These are phyloP conservation scores for Semnornis frantzii DNA, from an alignment of 2,113 vertebrate species.

Conservation along the genomic window DNA sequence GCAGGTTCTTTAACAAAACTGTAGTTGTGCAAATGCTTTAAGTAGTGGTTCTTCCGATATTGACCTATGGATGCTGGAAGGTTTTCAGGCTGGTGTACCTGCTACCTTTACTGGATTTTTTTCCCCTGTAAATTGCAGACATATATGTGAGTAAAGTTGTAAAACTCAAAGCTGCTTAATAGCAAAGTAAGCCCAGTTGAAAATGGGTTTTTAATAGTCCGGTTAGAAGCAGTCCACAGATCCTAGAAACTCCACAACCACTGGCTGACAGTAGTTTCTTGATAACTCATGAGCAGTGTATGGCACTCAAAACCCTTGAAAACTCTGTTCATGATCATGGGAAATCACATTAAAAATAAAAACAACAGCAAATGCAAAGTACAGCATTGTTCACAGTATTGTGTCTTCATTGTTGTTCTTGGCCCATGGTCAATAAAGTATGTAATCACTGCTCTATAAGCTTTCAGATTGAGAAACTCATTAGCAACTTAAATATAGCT, in stretches of 20 bases:
- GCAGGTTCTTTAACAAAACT: neutral
- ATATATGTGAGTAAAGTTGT: neutral
- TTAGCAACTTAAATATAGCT: neutral
- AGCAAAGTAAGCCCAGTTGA: neutral
- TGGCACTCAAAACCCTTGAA: neutral
- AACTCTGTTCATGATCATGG: neutral
- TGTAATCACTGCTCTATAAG: neutral
- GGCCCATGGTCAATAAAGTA: neutral
- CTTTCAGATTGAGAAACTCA: constrained; percentile 13
- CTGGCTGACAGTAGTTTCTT: neutral
- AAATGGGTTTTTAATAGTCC: neutral
- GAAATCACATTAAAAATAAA: neutral
- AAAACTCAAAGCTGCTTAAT: neutral
- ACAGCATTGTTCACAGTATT: neutral
- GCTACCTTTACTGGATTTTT: rapidly evolving
- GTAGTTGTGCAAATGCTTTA: neutral
- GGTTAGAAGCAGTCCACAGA: neutral
- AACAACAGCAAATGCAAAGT: neutral
- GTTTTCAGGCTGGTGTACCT: neutral
- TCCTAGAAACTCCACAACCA: neutral
- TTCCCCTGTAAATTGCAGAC: neutral
- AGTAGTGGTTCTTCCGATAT: neutral
- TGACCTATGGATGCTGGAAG: neutral
- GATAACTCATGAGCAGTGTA: neutral
- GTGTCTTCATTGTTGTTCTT: neutral